Conservation (phyloP, 2,888 invertebrate species). For the Chymomyza caudatula region DNA sequence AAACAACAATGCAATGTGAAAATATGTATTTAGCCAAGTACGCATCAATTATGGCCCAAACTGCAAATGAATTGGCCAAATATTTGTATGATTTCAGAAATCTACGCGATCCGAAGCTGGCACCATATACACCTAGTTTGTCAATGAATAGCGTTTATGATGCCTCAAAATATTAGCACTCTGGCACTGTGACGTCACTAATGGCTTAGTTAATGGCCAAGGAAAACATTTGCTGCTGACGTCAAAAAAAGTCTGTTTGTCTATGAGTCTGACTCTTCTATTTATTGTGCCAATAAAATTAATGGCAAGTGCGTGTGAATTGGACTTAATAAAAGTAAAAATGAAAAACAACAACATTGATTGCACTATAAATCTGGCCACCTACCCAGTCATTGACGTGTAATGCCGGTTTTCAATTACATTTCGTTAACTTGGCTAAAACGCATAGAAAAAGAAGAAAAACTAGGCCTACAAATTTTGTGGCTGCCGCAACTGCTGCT, state of each 20-base stretch:
- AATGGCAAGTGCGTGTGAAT: neutral
- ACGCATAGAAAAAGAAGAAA: neutral
- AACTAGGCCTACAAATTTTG: neutral
- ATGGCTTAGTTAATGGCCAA: neutral
- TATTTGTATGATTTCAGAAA: neutral
- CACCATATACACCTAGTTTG: neutral
- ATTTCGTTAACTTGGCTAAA: neutral
- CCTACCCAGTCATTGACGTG: neutral
- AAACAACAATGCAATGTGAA: neutral
- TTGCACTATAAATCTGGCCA: neutral
- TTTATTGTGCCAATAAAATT: neutral
- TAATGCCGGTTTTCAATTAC: conserved; percentile 1
- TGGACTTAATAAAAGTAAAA: neutral
- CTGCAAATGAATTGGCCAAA: neutral
- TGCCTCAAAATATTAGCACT: neutral
- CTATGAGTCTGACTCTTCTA: neutral
- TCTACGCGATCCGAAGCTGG: neutral
- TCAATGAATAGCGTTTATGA: neutral
- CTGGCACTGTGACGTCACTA: neutral
- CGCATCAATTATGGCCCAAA: neutral
- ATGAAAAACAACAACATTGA: neutral
- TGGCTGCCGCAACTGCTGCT: neutral
- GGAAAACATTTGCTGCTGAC: neutral
- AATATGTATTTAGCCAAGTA: neutral
- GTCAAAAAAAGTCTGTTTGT: neutral